Base-by-base conservation (phyloP, 2,113 vertebrate genomes). In the Gadus macrocephalus region DNA sequence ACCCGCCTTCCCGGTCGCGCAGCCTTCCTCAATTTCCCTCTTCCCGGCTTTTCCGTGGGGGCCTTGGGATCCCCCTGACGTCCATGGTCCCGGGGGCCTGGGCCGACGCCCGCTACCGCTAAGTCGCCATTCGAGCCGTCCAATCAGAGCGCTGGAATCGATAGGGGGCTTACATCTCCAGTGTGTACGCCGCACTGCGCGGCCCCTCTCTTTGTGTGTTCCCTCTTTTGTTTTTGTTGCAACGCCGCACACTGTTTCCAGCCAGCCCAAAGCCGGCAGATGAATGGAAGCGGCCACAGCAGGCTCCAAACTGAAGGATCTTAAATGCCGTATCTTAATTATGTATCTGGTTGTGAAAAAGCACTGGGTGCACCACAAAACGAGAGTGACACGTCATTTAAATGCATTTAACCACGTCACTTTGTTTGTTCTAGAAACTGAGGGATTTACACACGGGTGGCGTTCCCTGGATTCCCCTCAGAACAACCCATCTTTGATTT, bases 111-210 rank as follows among this genome's bases (percentile, higher is more conserved):
- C 69, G 75, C 69, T 67, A 25, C 79, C 62, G 76, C 72, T 74
- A 66, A 6, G 31, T 35, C 31, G 31, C 31, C 31, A 35, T 35
- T 7, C 31, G 6, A 56, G 80, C 73, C 79, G 73, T 86, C 78
- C 77, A 83, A 83, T 85, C 81, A 78, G 76, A 69, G 74, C 71
- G 81, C 82, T 4, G 82, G 78, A 82, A 87, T 88, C 86, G 56
- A 88, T 86, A 82, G 49, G 12, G 15, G 31, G 31, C 6, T 35
- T 4, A 35, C 31, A 35, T 35, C 4, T 35, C 31, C 31, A 35
- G 31, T 35, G 31, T 7, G 31, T 35, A 4, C 31, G 31, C 31
- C 31, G 6, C 31, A 35, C 31, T 35, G 31, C 6, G 31, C 31
- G 31, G 31, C 4, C 6, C 4, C 31, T 35, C 31, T 35, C 31